Evolutionary conservation across 2,113 vertebrate species (phyloP), one percentile per base, ranked within the genome.

Genomic region (Verasper variegatus): DNA sequence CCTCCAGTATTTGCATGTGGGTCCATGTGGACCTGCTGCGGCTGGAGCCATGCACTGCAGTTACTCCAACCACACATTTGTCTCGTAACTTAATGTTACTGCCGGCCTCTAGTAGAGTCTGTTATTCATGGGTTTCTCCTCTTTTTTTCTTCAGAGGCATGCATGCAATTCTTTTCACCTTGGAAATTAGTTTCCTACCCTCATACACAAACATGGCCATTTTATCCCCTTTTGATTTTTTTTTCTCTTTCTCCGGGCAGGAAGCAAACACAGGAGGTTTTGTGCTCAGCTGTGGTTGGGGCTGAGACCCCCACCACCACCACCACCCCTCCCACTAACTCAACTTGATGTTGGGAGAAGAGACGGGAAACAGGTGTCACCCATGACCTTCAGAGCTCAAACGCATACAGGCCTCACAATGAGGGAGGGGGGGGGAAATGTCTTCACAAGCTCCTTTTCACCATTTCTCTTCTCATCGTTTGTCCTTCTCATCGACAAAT

Each of bases 341-440:
- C 76, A 84, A 91, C 86, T 91, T 91, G 85, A 92, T 87, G 84
- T 91, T 88, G 71, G 92, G 87, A 88, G 90, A 91, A 89, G 92
- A 91, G 89, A 90, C 88, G 78, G 92, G 89, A 92, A 93, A 93
- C 92, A 93, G 93, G 93, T 93, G 92, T 92, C 91, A 93, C 92
- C 93, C 91, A 89, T 92, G 92, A 94, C 92, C 93, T 92, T 92
- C 82, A 79, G 47, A 76, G 68, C 81, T 86, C 77, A 84, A 86
- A 89, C 85, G 71, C 66, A 42, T 69, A 78, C 81, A 77, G 80
- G 80, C 80, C 75, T 82, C 76, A 78, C 82, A 83, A 85, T 71
- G 62, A 13, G 18, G 37, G n/a, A 17, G 47, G 17, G 18, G 37
- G n/a, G 24, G 26, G 40, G 14, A 2, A 11, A 4, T 18, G 67